Percentiles rank a stretch among this genome's conserved stretches.
These are phyloP conservation scores for Brachypodius melanocephalos DNA, from an alignment of 2,113 vertebrate species.

Conservation along the genomic window DNA sequence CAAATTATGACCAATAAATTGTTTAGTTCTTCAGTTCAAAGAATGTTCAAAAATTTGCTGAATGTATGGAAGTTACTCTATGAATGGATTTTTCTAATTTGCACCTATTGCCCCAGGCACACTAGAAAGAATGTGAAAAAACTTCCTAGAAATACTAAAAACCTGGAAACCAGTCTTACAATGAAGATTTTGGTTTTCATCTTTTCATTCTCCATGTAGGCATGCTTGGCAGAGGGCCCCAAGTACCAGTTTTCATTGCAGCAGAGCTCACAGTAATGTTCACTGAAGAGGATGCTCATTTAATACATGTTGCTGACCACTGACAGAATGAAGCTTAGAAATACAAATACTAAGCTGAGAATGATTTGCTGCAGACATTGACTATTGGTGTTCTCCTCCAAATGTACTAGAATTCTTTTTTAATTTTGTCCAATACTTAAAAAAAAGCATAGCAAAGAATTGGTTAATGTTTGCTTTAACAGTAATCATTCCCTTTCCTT, in stretches of 20 bases:
- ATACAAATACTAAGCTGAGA: neutral
- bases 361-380: neutral
- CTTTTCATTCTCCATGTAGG: neutral
- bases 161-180: neutral
- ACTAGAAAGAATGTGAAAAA: neutral
- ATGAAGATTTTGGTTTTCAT: neutral
- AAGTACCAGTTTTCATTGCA: neutral
- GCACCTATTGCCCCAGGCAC: neutral
- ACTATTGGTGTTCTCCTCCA: neutral
- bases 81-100: neutral
- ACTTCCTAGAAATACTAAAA: neutral
- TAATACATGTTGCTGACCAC: neutral
- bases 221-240: neutral
- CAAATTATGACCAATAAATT: neutral
- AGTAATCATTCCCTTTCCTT: neutral
- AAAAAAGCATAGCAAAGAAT: neutral
- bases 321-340: neutral
- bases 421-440: neutral
- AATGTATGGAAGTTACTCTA: neutral
- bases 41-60: neutral
- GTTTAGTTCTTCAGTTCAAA: neutral
- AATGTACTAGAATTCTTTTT: neutral
- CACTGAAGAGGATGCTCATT: neutral
- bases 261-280: neutral
- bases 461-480: neutral